These are phyloP conservation scores for Drosophila differens DNA, from an alignment of 2,888 invertebrate genomes.

Conservation along the genomic window DNA sequence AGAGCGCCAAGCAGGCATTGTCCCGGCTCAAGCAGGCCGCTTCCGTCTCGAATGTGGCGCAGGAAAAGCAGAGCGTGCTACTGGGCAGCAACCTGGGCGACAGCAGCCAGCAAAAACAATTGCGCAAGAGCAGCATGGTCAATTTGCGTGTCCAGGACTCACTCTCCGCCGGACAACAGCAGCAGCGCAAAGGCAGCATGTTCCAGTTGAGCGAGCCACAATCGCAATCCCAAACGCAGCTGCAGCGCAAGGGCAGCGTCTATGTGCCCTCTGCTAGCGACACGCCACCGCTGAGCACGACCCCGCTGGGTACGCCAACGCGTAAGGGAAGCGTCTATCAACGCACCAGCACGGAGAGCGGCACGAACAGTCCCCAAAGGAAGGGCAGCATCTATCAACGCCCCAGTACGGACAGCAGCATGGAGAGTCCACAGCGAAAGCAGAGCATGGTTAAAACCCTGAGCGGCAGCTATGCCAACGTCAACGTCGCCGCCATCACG, in stretches of 20 bases:
- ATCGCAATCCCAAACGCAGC: slow-evolving; percentile 5
- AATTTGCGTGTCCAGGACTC: slow-evolving; percentile 64
- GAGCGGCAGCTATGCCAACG: slow-evolving; percentile 73
- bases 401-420: slow-evolving; percentile 32
- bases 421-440: slow-evolving; percentile 68
- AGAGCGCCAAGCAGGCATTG: slow-evolving; percentile 82
- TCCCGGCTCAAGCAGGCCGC: slow-evolving; percentile 83
- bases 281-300: slow-evolving; percentile 55
- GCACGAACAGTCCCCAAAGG: slow-evolving; percentile 54
- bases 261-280: slow-evolving; percentile 57
- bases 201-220: slow-evolving; percentile 64
- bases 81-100: slow-evolving; percentile 55
- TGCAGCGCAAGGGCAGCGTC: slow-evolving; percentile 74
- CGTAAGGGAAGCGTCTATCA: slow-evolving; percentile 71
- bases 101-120: slow-evolving; percentile 39
- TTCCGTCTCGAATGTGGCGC: slow-evolving; percentile 83
- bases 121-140: slow-evolving; percentile 79
- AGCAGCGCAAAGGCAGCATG: slow-evolving; percentile 76
- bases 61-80: slow-evolving; percentile 63
- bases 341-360: slow-evolving; percentile 50
- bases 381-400: slow-evolving; percentile 64
- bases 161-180: slow-evolving; percentile 37
- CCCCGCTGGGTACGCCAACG: slow-evolving; percentile 56
- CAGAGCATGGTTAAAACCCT: slow-evolving; percentile 73
- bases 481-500: slow-evolving; percentile 47